phyloP scores from a whole-genome alignment of 2,888 invertebrate genomes.

The Pherbina coryleti region DNA sequence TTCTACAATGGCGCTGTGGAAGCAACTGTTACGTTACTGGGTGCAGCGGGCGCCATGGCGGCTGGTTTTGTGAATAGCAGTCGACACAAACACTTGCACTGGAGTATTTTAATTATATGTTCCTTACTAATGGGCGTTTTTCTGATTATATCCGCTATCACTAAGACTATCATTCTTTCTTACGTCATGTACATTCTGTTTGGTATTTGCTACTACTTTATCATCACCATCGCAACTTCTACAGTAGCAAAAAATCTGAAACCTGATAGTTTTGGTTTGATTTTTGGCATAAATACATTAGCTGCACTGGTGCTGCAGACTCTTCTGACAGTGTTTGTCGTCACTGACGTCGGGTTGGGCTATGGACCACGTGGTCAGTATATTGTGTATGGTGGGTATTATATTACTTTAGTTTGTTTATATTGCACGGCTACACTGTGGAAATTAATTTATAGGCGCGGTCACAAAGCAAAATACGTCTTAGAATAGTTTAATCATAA shows the following conservation, averaged over 20 bases:
- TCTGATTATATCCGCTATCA: slow-evolving; percentile 70
- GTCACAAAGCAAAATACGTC: neutral
- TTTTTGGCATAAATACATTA: slow-evolving; percentile 84
- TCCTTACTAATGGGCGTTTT: slow-evolving; percentile 70
- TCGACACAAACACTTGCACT: slow-evolving; percentile 69
- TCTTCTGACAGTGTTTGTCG: slow-evolving; percentile 75
- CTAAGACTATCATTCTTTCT: slow-evolving; percentile 72
- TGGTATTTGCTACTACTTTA: slow-evolving; percentile 78
- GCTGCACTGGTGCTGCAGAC: slow-evolving; percentile 78
- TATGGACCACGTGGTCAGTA: slow-evolving; percentile 75
- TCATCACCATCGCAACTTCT: slow-evolving; percentile 81
- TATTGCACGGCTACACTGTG: slow-evolving; percentile 70
- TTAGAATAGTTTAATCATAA: neutral
- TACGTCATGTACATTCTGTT: slow-evolving; percentile 77
- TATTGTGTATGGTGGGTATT: slow-evolving; percentile 79
- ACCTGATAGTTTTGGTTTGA: slow-evolving; percentile 81
- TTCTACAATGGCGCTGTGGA: slow-evolving; percentile 80
- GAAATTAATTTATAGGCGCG: neutral
- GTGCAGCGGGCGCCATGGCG: slow-evolving; percentile 71
- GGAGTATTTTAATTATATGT: slow-evolving; percentile 70
- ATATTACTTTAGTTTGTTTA: slow-evolving; percentile 73
- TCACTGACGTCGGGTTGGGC: slow-evolving; percentile 72
- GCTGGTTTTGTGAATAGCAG: slow-evolving; percentile 71
- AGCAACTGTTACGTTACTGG: slow-evolving; percentile 74
- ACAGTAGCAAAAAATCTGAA: slow-evolving; percentile 80